A percentile compares a stretch with the other conserved stretches of the same genome.
Evolutionary conservation across 2,113 vertebrate species (phyloP).

Genomic region (Oriolus oriolus): DNA sequence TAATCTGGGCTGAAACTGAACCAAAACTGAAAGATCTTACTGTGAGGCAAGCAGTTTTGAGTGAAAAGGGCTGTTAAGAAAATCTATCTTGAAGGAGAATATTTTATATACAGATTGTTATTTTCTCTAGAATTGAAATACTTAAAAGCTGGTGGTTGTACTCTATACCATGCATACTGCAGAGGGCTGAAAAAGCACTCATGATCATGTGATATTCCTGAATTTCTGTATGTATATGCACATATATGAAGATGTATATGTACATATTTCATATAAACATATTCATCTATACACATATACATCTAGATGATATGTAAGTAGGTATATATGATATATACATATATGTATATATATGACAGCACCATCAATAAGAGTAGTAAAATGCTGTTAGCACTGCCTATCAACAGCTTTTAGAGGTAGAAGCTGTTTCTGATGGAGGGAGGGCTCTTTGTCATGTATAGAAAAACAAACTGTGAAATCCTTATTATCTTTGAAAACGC

Average conservation of each 20-base stretch:
- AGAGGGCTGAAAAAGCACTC: background rate
- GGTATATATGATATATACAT: background rate
- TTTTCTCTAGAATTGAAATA: background rate
- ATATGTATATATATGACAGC: background rate
- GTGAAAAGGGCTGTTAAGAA: constrained; percentile 7
- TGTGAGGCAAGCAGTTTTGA: background rate
- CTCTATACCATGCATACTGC: background rate
- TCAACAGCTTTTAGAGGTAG: background rate
- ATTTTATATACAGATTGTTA: background rate
- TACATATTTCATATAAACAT: background rate
- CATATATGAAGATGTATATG: background rate
- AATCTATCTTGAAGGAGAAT: background rate
- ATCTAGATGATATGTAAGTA: background rate
- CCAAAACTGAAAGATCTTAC: background rate
- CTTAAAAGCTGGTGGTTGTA: background rate
- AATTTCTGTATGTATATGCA: background rate
- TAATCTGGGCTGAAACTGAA: constrained; percentile 7
- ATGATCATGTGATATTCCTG: background rate
- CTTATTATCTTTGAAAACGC: background rate
- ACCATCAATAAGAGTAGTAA: background rate
- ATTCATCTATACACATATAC: background rate
- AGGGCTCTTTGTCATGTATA: background rate
- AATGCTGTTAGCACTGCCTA: background rate
- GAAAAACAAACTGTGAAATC: background rate
- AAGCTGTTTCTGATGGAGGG: background rate